Evolutionary conservation across 2,888 invertebrate genomes (phyloP).

Genomic region (Lithophane semibrunnea): DNA sequence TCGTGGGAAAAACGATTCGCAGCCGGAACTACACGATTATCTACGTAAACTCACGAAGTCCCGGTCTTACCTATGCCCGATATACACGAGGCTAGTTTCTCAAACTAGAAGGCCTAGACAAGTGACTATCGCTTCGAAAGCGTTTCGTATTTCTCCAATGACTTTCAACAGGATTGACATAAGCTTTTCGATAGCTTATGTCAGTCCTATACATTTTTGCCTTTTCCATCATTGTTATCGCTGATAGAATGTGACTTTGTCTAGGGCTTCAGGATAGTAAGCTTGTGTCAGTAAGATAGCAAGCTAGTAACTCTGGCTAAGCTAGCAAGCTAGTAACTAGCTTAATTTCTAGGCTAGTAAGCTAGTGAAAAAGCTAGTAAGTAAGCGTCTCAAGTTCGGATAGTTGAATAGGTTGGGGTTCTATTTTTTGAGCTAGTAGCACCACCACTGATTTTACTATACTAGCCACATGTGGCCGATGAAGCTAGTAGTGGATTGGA

Average conservation of each 20-base stretch:
- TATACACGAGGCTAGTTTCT: not conserved
- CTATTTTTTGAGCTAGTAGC: not conserved
- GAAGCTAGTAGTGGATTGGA: not conserved
- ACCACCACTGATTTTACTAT: not conserved
- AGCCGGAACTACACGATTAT: constrained; percentile 54
- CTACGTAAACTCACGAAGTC: constrained; percentile 45
- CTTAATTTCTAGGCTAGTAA: not conserved
- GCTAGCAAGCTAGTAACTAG: not conserved
- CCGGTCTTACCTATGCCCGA: not conserved
- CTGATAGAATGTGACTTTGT: too few species aligned
- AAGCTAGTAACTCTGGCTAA: not conserved
- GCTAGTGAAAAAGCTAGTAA: not conserved
- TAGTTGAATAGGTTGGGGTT: not conserved
- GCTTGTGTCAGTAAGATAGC: not conserved
- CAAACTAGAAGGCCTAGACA: too few species aligned
- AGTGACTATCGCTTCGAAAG: too few species aligned
- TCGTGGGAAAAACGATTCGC: constrained; percentile 54
- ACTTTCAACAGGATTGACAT: too few species aligned
- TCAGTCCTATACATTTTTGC: too few species aligned
- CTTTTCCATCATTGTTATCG: too few species aligned
- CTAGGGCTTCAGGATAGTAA: too few species aligned
- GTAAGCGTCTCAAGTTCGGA: not conserved
- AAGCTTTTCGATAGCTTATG: too few species aligned
- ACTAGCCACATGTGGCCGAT: not conserved
- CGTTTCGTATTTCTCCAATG: too few species aligned